phyloP scores from a whole-genome alignment of 2,888 invertebrate species.

The Apamea epomidion region DNA sequence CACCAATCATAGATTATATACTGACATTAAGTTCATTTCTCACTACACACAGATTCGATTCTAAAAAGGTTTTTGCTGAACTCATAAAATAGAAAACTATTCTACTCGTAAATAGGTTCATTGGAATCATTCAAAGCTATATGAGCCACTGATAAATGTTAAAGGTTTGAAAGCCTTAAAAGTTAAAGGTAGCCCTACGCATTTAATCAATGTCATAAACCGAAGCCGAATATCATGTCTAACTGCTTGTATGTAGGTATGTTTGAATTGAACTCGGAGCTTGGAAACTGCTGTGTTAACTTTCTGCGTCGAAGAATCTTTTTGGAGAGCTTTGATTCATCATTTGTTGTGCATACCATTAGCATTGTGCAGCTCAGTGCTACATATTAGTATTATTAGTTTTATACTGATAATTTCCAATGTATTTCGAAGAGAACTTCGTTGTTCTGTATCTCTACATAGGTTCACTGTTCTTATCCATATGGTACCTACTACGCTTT shows the following conservation, averaged over 20 bases:
- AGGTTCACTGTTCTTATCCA: too few species aligned
- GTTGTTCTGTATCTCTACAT: not conserved
- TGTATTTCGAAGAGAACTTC: not conserved
- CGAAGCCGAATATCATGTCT: not conserved
- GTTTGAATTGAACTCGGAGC: not conserved
- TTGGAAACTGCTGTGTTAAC: not conserved
- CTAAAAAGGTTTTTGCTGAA: not conserved
- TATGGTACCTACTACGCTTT: too few species aligned
- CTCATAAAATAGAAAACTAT: not conserved
- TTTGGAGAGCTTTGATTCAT: not conserved
- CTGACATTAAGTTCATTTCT: not conserved
- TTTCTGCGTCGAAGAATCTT: not conserved
- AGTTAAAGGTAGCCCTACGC: slow-evolving; percentile 30
- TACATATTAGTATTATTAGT: not conserved
- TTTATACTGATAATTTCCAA: not conserved
- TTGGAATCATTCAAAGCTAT: slow-evolving; percentile 14
- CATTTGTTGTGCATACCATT: not conserved
- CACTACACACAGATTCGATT: not conserved
- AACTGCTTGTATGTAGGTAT: not conserved
- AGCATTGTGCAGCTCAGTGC: too few species aligned
- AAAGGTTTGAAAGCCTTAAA: slow-evolving; percentile 12
- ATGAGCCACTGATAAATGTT: slow-evolving; percentile 19
- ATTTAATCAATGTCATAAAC: slow-evolving; percentile 27
- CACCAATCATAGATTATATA: not conserved
- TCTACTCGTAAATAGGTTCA: not conserved